Evolutionary conservation across 2,113 vertebrate species (phyloP).

Genomic region (Patagioenas fasciata): DNA sequence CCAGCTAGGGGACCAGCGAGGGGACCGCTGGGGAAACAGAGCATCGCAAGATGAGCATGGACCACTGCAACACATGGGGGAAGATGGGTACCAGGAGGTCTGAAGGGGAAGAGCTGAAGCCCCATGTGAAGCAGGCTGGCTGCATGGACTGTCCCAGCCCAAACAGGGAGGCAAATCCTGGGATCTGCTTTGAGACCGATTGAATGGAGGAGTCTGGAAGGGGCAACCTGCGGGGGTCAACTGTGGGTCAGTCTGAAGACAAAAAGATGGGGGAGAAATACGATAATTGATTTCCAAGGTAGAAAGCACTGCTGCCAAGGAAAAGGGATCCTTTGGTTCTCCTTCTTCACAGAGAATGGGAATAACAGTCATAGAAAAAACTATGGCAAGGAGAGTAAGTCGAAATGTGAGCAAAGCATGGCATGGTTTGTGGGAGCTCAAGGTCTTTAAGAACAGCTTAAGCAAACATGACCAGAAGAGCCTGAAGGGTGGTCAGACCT

Average conservation of each 20-base stretch:
- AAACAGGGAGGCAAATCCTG: neutral
- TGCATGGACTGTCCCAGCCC: neutral
- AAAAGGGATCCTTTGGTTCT: neutral
- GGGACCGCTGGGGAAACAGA: neutral
- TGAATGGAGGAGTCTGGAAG: neutral
- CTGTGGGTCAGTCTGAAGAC: neutral
- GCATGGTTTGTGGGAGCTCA: neutral
- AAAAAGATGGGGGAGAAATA: neutral
- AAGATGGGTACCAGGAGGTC: fast-evolving
- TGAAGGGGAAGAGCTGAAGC: neutral
- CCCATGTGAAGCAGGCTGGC: neutral
- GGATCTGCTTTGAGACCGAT: neutral
- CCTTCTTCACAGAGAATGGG: fast-evolving
- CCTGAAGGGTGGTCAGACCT: neutral
- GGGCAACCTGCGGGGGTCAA: neutral
- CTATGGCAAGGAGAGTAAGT: neutral
- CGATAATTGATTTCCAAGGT: neutral
- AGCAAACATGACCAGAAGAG: neutral
- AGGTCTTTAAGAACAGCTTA: neutral
- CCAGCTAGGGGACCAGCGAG: neutral
- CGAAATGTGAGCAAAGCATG: neutral
- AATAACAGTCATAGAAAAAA: neutral
- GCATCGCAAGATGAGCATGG: neutral
- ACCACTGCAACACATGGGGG: neutral
- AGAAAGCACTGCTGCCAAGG: neutral